Conservation (phyloP, 2,113 vertebrate genomes). For the Taxidea taxus region DNA sequence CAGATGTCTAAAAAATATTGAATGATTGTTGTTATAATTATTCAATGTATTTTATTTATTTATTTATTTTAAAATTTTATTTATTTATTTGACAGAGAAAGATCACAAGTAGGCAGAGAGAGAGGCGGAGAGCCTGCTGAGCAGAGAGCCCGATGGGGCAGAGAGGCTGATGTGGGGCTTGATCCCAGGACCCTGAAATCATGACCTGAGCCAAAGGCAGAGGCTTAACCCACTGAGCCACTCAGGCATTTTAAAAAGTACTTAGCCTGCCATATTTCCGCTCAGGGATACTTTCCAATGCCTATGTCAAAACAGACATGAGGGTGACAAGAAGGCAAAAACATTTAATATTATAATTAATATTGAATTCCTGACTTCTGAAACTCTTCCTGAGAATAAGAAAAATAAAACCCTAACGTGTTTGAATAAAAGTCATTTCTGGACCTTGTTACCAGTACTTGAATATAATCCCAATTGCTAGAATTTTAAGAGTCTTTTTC, state of each 20-base stretch:
- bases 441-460: neutral
- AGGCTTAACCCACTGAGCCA: too few species aligned
- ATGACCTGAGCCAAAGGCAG: too few species aligned
- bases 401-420: neutral
- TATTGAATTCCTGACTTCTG: neutral
- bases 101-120: too few species aligned
- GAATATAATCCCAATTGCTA: neutral
- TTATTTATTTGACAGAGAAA: too few species aligned
- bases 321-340: neutral
- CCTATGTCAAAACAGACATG: neutral
- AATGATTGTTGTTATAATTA: neutral
- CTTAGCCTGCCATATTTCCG: neutral
- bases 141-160: too few species aligned
- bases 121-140: too few species aligned
- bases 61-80: too few species aligned
- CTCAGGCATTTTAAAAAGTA: neutral
- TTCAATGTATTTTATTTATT: neutral
- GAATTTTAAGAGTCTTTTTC: neutral
- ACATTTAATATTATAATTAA: neutral
- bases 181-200: too few species aligned
- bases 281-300: neutral
- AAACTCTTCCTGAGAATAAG: neutral
- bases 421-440: conserved; percentile 25
- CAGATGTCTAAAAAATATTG: neutral
- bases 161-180: too few species aligned